These are phyloP conservation scores for Sphenodon punctatus DNA, from an alignment of 2,797 vertebrate species.

Conservation along the genomic window DNA sequence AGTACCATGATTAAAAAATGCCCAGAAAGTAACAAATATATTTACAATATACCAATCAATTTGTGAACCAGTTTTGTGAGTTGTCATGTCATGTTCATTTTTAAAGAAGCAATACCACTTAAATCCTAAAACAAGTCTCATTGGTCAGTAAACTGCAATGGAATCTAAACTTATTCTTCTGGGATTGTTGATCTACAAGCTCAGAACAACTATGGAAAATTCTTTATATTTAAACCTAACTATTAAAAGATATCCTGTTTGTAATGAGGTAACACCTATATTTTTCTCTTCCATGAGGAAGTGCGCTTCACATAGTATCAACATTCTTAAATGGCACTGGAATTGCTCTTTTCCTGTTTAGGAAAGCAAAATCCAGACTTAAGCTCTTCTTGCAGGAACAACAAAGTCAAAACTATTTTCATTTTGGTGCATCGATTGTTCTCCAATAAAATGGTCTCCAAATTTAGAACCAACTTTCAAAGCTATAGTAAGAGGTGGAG, in stretches of 20 bases:
- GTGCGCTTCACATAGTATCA: conserved; percentile 60
- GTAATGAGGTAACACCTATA: conserved; percentile 65
- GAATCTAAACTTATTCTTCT: background rate
- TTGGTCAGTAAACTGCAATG: background rate
- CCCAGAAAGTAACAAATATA: background rate
- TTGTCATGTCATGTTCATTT: background rate
- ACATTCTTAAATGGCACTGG: conserved; percentile 19
- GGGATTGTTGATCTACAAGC: conserved; percentile 12
- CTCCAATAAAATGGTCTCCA: background rate
- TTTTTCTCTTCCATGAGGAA: conserved; percentile 67
- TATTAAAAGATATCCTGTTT: conserved; percentile 73
- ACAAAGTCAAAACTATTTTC: background rate
- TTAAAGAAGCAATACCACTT: accelerated
- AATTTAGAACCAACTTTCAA: background rate
- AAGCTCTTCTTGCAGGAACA: background rate
- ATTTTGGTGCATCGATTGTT: background rate
- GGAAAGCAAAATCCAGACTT: conserved; percentile 33
- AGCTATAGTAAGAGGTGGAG: background rate
- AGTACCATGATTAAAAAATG: background rate
- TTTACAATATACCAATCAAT: background rate
- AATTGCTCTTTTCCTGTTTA: conserved; percentile 66
- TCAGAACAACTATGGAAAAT: conserved; percentile 52
- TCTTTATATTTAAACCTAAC: conserved; percentile 65
- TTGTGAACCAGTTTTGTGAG: accelerated
- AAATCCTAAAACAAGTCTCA: background rate